These are phyloP conservation scores for Neodon shergylaensis DNA, from an alignment of 2,113 vertebrate species.

Conservation along the genomic window DNA sequence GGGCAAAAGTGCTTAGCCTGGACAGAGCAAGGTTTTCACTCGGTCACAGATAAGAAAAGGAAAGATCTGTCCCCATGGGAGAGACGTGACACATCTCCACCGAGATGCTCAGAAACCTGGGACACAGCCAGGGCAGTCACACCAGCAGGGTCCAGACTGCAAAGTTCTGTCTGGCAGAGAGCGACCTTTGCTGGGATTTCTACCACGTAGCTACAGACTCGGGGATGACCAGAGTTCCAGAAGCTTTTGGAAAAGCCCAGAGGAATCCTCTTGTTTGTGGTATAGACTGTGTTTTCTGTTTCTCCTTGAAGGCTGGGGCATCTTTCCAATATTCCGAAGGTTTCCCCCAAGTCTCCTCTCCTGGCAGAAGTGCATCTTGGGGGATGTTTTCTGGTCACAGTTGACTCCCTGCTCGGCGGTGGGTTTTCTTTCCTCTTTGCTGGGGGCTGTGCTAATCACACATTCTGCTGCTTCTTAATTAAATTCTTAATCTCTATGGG, in stretches of 20 bases:
- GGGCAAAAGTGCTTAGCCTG: not conserved
- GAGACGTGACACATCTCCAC: not conserved
- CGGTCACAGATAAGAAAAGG: not conserved
- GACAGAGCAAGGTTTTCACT: not conserved
- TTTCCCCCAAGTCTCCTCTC: not conserved
- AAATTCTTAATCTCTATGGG: slow-evolving; percentile 63
- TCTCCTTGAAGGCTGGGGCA: not conserved
- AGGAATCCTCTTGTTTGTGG: not conserved
- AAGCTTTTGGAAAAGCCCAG: not conserved
- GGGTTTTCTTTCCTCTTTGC: slow-evolving; percentile 17
- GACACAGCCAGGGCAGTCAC: not conserved
- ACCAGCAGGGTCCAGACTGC: not conserved
- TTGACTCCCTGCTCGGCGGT: not conserved
- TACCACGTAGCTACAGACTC: fast-evolving
- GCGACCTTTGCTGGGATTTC: not conserved
- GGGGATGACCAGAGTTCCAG: not conserved
- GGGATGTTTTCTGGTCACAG: not conserved
- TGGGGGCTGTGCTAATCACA: not conserved
- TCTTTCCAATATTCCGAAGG: not conserved
- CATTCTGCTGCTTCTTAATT: slow-evolving; percentile 64
- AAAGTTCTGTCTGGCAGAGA: not conserved
- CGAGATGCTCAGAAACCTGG: not conserved
- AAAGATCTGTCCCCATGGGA: not conserved
- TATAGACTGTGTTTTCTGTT: not conserved
- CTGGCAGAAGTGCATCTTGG: not conserved